Base-by-base conservation (phyloP, 2,888 invertebrate genomes). In the Dicranocentrus wangi region DNA sequence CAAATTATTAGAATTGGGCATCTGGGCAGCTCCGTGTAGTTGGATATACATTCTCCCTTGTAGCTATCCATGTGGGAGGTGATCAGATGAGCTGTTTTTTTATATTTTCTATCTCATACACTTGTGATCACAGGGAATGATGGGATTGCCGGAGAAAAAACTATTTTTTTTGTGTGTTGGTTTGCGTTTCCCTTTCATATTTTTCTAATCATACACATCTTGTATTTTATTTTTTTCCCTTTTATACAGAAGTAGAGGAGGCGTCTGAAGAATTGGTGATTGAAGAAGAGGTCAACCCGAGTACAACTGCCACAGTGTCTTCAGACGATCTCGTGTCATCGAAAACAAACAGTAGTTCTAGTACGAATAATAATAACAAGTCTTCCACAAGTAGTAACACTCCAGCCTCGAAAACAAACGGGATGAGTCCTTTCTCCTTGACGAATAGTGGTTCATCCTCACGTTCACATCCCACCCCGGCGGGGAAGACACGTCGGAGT, bases 191-290 rank as follows among this genome's bases (percentile, higher is more conserved):
- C 32, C 17, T 53, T 39, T 47, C 58, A 42, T 23, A 60, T 42
- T 42, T 32, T 69, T 61, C 28, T 28, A n/a, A n/a, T n/a, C n/a
- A n/a, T n/a, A n/a, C n/a, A n/a, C n/a, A n/a, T n/a, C n/a, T n/a
- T n/a, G n/a, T n/a, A n/a, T 60, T 68, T 43, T 15, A 42, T 77
- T 63, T 71, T n/a, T 51, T 75, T 19, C 72, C 17, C 25, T 81
- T n/a, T n/a, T n/a, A n/a, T 79, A 58, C 79, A 80, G 83, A 83
- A 65, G 55, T 75, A 19, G 85, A 85, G 69, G 86, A 84, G 32
- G 43, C 68, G 60, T 81, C 84, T 47, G 84, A 85, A 42, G 84
- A 83, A 32, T 70, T 85, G 78, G 84, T 84, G 78, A 85, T 85
- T 66, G 84, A 84, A 73, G 85, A 83, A 75, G 86, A 84, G 42